These are phyloP conservation scores for Choloepus hoffmanni DNA, from an alignment of 2,113 vertebrate species.

Conservation along the genomic window DNA sequence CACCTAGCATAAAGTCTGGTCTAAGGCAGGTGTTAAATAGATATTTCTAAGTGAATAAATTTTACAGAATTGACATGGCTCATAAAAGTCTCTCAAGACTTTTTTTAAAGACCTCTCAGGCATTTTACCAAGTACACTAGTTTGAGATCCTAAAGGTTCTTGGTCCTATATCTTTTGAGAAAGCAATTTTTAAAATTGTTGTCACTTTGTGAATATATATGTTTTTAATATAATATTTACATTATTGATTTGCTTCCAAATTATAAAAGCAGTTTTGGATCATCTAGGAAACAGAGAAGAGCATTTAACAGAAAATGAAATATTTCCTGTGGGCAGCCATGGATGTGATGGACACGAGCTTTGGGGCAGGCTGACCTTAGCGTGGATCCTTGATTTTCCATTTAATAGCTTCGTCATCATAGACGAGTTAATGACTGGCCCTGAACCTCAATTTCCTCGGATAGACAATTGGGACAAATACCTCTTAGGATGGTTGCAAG, in stretches of 20 bases:
- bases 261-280: background rate
- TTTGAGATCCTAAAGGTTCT: background rate
- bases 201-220: background rate
- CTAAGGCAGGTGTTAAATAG: conserved; percentile 20
- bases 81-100: conserved; percentile 11
- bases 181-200: background rate
- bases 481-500: background rate
- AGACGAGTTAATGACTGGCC: background rate
- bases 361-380: background rate
- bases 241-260: background rate
- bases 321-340: background rate
- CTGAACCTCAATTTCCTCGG: conserved; percentile 20
- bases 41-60: conserved; percentile 33
- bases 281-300: background rate
- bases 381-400: background rate
- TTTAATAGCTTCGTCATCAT: background rate
- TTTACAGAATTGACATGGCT: background rate
- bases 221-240: background rate
- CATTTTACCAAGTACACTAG: background rate
- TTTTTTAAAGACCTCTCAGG: background rate
- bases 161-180: background rate
- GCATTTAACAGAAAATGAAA: background rate
- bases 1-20: background rate
- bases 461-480: background rate
- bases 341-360: background rate